Percentiles rank a stretch among this genome's conserved stretches.
These are phyloP conservation scores for Centruroides vittatus DNA, from an alignment of 1,140 invertebrate genomes.

Conservation along the genomic window DNA sequence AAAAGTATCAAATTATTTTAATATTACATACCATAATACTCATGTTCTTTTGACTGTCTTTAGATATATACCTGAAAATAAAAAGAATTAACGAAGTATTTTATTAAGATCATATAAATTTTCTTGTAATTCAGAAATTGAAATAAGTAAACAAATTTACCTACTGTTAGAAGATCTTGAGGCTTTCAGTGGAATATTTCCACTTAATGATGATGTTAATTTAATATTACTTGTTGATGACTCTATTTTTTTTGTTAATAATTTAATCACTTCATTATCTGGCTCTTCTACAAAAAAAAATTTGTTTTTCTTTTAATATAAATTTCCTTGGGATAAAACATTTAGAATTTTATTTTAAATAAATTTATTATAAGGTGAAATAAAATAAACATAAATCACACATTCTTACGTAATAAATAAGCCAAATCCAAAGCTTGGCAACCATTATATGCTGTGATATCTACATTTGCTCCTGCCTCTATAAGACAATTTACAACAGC, in stretches of 20 bases:
- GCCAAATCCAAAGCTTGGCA: conserved; percentile 6
- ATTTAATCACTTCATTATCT: conserved; percentile 4
- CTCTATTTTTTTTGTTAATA: neutral
- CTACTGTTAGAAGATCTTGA: neutral
- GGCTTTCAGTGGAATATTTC: neutral
- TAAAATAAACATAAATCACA: neutral
- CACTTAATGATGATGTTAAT: neutral
- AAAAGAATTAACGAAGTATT: too few relatives aligned
- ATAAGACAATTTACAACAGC: conserved; percentile 3
- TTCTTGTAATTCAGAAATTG: too few relatives aligned
- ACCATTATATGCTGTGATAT: conserved; percentile 6
- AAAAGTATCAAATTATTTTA: too few relatives aligned
- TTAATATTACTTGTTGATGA: neutral
- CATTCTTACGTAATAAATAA: neutral
- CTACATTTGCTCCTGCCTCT: conserved; percentile 2
- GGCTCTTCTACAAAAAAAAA: conserved; percentile 3
- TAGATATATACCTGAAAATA: too few relatives aligned
- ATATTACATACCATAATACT: too few relatives aligned
- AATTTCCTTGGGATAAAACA: neutral
- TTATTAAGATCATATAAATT: too few relatives aligned
- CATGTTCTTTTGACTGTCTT: too few relatives aligned
- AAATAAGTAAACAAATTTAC: too few relatives aligned
- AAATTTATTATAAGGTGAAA: neutral
- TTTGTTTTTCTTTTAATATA: neutral
- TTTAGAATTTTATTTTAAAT: neutral